These are phyloP conservation scores for Asteroscopus sphinx DNA, from an alignment of 2,888 invertebrate genomes.

Conservation along the genomic window DNA sequence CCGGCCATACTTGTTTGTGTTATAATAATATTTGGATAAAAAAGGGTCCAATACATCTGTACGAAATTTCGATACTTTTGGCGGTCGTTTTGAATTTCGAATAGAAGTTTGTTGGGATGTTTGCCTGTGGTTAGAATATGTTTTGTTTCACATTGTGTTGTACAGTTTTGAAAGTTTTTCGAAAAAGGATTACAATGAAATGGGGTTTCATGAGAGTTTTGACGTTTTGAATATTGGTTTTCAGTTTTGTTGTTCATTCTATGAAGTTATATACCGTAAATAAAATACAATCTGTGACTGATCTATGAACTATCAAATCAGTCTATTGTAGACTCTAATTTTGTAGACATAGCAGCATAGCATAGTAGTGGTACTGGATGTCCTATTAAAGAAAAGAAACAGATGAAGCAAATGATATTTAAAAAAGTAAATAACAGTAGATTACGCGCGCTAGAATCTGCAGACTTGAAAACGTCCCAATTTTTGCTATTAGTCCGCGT, in stretches of 20 bases:
- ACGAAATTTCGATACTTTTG: constrained; percentile 16
- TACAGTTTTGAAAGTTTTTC: constrained; percentile 8
- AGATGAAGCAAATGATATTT: no score
- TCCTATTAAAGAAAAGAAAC: no score
- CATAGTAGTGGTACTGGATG: no score
- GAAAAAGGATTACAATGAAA: not conserved
- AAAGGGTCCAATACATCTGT: constrained; percentile 57
- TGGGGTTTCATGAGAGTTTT: not conserved
- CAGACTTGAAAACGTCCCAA: no score
- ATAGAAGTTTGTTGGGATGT: constrained; percentile 24
- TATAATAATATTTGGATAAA: constrained; percentile 65
- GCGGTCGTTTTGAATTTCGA: constrained; percentile 30
- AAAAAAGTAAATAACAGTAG: no score
- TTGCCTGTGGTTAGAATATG: constrained; percentile 29
- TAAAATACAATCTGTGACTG: no score
- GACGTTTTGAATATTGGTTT: not conserved
- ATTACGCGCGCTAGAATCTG: no score
- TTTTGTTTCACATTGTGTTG: constrained; percentile 7
- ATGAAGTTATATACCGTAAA: no score
- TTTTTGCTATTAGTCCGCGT: no score
- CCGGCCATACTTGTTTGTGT: constrained; percentile 60
- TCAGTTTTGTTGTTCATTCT: not conserved
- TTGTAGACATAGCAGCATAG: no score
- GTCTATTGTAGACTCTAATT: no score
- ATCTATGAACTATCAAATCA: no score